These are phyloP conservation scores for Venturia canescens DNA, from an alignment of 1,140 invertebrate genomes.

Conservation along the genomic window DNA sequence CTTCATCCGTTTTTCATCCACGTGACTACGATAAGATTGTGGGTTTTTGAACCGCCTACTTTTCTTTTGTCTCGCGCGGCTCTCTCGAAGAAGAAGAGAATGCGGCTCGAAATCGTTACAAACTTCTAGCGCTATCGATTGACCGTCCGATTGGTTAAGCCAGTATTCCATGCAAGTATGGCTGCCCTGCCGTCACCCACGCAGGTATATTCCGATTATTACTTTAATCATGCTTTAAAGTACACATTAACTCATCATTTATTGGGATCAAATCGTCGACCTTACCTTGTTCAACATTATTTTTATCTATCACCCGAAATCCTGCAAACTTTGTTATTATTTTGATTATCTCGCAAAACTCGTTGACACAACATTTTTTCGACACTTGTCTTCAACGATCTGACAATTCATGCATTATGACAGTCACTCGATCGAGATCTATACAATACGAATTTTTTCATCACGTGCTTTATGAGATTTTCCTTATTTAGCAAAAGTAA, in stretches of 20 bases:
- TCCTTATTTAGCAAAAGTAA: too few species aligned
- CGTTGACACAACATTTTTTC: not conserved
- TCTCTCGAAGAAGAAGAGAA: constrained; percentile 50
- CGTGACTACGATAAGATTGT: not conserved
- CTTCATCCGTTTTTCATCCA: not conserved
- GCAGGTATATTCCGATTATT: constrained; percentile 71
- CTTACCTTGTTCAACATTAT: not conserved
- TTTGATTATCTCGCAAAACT: not conserved
- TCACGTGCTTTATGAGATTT: not conserved
- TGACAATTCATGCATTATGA: not conserved
- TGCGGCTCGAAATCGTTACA: constrained; percentile 71
- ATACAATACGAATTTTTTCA: constrained; percentile 9
- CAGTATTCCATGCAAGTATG: constrained; percentile 74
- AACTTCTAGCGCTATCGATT: constrained; percentile 74
- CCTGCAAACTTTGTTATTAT: not conserved
- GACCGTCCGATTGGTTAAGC: constrained; percentile 73
- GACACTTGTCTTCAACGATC: not conserved
- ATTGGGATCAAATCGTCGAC: not conserved
- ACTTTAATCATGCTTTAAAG: constrained; percentile 26
- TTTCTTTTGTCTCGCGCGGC: not conserved
- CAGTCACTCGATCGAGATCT: not conserved
- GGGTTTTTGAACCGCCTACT: not conserved
- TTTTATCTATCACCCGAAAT: constrained; percentile 1
- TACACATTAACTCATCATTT: not conserved
- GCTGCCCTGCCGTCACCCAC: constrained; percentile 75